phyloP scores from a whole-genome alignment of 1,140 invertebrate genomes.

The Drosophila paulistorum region DNA sequence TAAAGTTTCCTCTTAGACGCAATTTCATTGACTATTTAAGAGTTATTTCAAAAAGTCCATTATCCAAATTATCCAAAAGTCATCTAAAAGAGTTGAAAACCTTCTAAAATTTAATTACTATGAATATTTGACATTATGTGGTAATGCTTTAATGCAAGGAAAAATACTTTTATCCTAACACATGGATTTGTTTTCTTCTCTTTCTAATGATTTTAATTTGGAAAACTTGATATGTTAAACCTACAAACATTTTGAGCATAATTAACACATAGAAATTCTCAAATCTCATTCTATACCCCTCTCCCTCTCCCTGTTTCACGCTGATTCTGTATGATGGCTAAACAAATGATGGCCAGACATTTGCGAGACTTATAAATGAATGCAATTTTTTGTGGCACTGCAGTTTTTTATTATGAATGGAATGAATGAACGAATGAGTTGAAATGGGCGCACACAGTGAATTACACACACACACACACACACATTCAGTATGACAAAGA shows the following conservation, averaged over 20 bases:
- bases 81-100: no score
- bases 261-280: not conserved
- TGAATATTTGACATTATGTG: no score
- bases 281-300: not conserved
- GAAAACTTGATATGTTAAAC: no score
- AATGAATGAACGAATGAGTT: slow-evolving; percentile 65
- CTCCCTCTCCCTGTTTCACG: not conserved
- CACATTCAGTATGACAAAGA: slow-evolving; percentile 33
- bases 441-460: slow-evolving; percentile 39
- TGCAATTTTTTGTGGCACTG: not conserved
- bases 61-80: no score
- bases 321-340: not conserved
- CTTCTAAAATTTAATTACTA: no score
- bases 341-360: slow-evolving; percentile 6
- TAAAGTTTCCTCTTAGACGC: no score
- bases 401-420: slow-evolving; percentile 3
- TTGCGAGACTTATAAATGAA: slow-evolving; percentile 6
- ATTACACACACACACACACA: not conserved
- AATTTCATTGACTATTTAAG: no score
- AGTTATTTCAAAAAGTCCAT: no score
- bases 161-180: no score
- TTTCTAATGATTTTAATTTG: no score
- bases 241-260: not conserved
- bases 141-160: no score
- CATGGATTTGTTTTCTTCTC: no score